Percentiles rank a stretch among this genome's conserved stretches.
Evolutionary conservation across 2,113 vertebrate genomes (phyloP).

Genomic region (Sturnus vulgaris): DNA sequence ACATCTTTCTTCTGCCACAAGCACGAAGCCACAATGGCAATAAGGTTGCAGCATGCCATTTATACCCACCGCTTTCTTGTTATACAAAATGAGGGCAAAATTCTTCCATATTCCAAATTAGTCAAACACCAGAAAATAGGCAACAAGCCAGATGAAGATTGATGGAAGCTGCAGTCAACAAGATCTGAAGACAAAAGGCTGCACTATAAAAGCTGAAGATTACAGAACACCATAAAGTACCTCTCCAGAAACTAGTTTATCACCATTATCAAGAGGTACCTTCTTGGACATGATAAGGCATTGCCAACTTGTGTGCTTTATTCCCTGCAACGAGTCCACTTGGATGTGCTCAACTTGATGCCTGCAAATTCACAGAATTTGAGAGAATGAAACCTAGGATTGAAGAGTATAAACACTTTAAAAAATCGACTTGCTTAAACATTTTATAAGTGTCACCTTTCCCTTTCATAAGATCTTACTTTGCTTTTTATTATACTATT

Average conservation of each 20-base stretch:
- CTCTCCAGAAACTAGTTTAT: not conserved
- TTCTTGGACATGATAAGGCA: not conserved
- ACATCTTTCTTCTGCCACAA: not conserved
- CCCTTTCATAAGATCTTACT: not conserved
- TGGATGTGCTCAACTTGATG: not conserved
- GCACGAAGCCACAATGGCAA: not conserved
- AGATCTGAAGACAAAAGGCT: not conserved
- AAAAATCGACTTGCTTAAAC: not conserved
- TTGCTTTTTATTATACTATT: not conserved
- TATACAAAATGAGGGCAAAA: not conserved
- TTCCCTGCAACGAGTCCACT: not conserved
- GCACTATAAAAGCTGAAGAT: not conserved
- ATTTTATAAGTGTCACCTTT: not conserved
- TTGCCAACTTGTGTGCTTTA: not conserved
- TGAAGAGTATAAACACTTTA: not conserved
- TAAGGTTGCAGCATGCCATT: not conserved
- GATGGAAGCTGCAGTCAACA: not conserved
- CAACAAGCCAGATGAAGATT: not conserved
- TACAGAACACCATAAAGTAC: not conserved
- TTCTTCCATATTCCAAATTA: not conserved
- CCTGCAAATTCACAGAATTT: not conserved
- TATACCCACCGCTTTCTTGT: not conserved
- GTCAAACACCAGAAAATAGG: rapidly evolving
- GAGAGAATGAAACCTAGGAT: not conserved
- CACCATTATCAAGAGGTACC: not conserved